These are phyloP conservation scores for Kradibia gibbosae DNA, from an alignment of 1,140 invertebrate genomes.

Conservation along the genomic window DNA sequence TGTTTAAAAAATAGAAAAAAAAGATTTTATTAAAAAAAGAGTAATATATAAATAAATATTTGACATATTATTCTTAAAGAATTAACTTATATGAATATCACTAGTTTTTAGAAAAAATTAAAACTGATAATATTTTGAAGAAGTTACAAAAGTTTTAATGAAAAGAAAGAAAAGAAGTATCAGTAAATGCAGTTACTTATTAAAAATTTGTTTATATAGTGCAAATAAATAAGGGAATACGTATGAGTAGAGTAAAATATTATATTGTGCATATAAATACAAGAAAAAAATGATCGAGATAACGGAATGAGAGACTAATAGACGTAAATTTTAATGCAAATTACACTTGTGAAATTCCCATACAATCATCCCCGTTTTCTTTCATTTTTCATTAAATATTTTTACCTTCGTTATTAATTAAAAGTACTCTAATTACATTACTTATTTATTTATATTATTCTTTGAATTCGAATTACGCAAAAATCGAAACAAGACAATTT, in stretches of 20 bases:
- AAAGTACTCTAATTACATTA: constrained; percentile 30
- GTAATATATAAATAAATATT: constrained; percentile 31
- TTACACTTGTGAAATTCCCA: not conserved
- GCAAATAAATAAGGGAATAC: no score
- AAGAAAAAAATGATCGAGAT: no score
- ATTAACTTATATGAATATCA: constrained; percentile 42
- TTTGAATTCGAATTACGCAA: constrained; percentile 4
- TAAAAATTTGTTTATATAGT: no score
- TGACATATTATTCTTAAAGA: constrained; percentile 28
- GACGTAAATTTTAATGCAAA: constrained; percentile 36
- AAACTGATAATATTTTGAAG: not conserved
- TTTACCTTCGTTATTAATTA: not conserved
- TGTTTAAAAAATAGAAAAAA: constrained; percentile 42
- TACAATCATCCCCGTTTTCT: constrained; percentile 18
- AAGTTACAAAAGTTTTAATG: no score
- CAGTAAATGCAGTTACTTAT: no score
- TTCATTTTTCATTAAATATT: constrained; percentile 5
- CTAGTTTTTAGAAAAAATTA: not conserved
- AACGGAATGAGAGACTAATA: no score
- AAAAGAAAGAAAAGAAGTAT: no score
- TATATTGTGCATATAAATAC: no score
- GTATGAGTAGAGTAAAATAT: no score
- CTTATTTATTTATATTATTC: constrained; percentile 8
- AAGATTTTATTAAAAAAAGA: constrained; percentile 17
- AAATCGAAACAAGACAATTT: constrained; percentile 26